Base-by-base conservation (phyloP, 2,888 invertebrate species). In the Hemicrepidius hirtus region DNA sequence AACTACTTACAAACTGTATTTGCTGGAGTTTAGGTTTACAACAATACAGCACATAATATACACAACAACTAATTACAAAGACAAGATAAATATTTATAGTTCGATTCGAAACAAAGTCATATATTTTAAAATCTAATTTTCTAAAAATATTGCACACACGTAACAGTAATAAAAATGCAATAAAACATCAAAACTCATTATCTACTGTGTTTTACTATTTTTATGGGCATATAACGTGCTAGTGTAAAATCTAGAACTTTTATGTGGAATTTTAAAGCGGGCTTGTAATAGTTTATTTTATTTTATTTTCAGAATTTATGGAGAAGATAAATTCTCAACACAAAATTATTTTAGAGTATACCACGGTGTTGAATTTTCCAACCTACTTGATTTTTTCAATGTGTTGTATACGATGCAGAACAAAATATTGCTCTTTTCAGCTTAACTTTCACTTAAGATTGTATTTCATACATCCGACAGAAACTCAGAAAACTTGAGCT, bases 181-280 rank as follows among this genome's bases (percentile, higher is more conserved):
- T 68, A 68, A 68, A 68, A 68, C 60, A 68, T 68, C 68, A n/a
- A 44, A 68, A 60, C 59, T 68, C 68, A 68, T 68, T 68, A 68
- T 68, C 68, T 68, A 60, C 60, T 32, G 49, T 60, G 68, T 68
- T 68, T 60, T 68, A 68, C 68, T 46, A 59, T 68, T 68, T 67
- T 68, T 68, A 68, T 68, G 41, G 68, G 18, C 32, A 49, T 60
- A 68, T 68, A 68, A 68, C 68, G 57, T 68, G 68, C 60, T 24
- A 46, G 60, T 37, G 46, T 68, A 59, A 68, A 68, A 68, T 68
- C 59, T 37, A 60, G 49, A 35, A 49, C 49, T 68, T 68, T 68
- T 68, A 68, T 49, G 68, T 57, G 18, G 35, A 57, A 32, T 57
- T 57, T 55, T 57, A 57, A 57, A 57, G 28, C 37, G 57, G 37